A percentile compares a stretch with the other conserved stretches of the same genome.
phyloP scores from a whole-genome alignment of 2,797 vertebrate genomes.

The Spea hammondii region DNA sequence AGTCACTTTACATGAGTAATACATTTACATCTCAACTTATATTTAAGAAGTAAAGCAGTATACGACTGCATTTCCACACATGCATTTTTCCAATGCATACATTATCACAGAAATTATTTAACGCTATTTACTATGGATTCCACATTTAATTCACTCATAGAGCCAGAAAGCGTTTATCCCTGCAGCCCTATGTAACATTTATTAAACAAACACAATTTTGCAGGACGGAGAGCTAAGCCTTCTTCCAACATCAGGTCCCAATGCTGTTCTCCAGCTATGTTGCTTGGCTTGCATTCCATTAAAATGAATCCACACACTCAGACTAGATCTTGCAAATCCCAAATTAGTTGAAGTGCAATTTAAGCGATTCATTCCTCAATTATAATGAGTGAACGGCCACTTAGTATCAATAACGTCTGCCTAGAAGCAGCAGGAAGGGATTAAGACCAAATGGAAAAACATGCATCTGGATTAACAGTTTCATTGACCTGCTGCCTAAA shows the following conservation, averaged over 20 bases:
- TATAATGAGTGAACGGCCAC: conserved; percentile 50
- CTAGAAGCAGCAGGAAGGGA: conserved; percentile 51
- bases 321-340: conserved; percentile 49
- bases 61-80: too few relatives aligned
- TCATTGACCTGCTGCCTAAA: conserved; percentile 53
- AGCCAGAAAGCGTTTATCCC: too few relatives aligned
- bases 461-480: conserved; percentile 53
- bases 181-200: not conserved
- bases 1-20: too few relatives aligned
- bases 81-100: too few relatives aligned
- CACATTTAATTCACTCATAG: too few relatives aligned
- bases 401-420: conserved; percentile 53
- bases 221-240: not conserved
- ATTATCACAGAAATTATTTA: too few relatives aligned
- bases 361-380: conserved; percentile 52
- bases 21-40: too few relatives aligned
- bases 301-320: conserved; percentile 45
- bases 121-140: too few relatives aligned
- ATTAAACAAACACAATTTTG: not conserved
- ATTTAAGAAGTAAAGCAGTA: too few relatives aligned
- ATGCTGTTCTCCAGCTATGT: conserved; percentile 1
- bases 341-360: conserved; percentile 54
- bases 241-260: not conserved
- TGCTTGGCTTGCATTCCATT: conserved; percentile 36
- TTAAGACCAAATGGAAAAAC: conserved; percentile 53